Evolutionary conservation across 2,888 invertebrate genomes (phyloP).

Genomic region (Muscina levida): DNA sequence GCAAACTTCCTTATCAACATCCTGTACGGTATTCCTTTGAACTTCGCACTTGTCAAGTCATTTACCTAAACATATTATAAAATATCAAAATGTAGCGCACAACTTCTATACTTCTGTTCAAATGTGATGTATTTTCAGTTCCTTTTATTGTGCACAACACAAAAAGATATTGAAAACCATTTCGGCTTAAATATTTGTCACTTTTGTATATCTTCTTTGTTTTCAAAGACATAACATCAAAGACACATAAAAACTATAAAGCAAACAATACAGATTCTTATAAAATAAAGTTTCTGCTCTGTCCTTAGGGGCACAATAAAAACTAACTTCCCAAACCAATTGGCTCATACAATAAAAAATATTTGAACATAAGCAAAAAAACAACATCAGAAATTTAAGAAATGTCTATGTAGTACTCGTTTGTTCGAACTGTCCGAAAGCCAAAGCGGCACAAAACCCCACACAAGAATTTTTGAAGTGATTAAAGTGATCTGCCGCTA

Average conservation of each 20-base stretch:
- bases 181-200: background rate
- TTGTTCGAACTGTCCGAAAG: background rate
- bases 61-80: background rate
- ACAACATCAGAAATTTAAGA: background rate
- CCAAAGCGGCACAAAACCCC: too few species aligned
- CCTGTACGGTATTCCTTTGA: too few species aligned
- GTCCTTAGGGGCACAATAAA: background rate
- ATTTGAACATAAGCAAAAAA: background rate
- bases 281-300: constrained; percentile 46
- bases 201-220: constrained; percentile 2
- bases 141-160: too few species aligned
- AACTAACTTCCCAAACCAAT: background rate
- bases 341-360: constrained; percentile 2
- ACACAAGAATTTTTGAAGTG: too few species aligned
- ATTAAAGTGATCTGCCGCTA: too few species aligned
- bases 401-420: constrained; percentile 17
- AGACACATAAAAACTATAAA: constrained; percentile 48
- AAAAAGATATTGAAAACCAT: background rate
- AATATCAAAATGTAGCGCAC: too few species aligned
- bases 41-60: background rate
- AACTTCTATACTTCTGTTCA: too few species aligned
- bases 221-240: constrained; percentile 35
- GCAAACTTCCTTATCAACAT: too few species aligned
- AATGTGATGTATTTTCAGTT: too few species aligned
- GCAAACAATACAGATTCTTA: constrained; percentile 54